These are phyloP conservation scores for Drosophila engyochracea DNA, from an alignment of 2,888 invertebrate species.

Conservation along the genomic window DNA sequence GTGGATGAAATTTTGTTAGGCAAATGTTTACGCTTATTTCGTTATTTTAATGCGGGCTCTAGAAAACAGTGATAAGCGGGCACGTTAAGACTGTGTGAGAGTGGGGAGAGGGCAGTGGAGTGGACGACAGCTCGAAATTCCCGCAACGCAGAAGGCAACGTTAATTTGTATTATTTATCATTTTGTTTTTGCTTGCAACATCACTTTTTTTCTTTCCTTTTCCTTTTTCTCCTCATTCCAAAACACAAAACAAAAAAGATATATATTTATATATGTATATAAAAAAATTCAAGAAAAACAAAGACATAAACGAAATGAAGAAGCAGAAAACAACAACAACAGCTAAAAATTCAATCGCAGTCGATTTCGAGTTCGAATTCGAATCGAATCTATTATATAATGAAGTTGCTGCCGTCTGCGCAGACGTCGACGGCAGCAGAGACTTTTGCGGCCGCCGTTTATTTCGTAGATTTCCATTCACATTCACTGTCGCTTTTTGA, in stretches of 20 bases:
- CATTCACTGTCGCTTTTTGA: conserved; percentile 81
- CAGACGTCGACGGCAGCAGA: conserved; percentile 25
- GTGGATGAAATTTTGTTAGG: conserved; percentile 18
- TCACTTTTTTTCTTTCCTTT: conserved; percentile 28
- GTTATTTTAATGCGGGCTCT: conserved; percentile 38
- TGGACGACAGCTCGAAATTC: background rate
- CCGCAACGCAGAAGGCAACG: conserved; percentile 32
- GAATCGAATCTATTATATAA: conserved; percentile 81
- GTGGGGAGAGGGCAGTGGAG: background rate
- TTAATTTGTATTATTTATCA: conserved; percentile 29
- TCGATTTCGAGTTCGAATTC: conserved; percentile 59
- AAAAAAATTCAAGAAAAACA: conserved; percentile 9
- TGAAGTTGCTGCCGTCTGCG: conserved; percentile 60
- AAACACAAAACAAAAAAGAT: conserved; percentile 35
- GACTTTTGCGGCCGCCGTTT: conserved; percentile 35
- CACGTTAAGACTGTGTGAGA: background rate
- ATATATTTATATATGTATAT: too few relatives aligned
- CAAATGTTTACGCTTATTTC: conserved; percentile 22
- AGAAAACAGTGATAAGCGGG: conserved; percentile 3
- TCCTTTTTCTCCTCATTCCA: conserved; percentile 41
- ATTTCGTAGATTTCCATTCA: conserved; percentile 82
- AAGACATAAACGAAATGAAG: conserved; percentile 13
- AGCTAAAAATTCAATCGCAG: conserved; percentile 51
- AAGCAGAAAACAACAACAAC: conserved; percentile 34
- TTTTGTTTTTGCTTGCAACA: conserved; percentile 56